phyloP scores from a whole-genome alignment of 2,797 vertebrate genomes.

The Epinephelus malabaricus region DNA sequence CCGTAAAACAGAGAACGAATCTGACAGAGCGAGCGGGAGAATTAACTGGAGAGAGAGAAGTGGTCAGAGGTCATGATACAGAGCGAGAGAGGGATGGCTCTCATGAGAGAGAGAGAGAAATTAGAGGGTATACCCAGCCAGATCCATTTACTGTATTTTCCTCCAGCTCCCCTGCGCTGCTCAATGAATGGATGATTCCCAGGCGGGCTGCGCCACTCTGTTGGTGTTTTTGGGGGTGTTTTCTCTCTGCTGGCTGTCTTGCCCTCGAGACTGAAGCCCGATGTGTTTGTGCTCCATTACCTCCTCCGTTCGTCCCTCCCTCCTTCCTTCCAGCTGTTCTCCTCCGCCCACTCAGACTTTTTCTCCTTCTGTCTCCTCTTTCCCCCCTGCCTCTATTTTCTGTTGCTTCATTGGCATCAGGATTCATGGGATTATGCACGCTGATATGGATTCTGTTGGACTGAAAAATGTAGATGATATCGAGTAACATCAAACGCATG shows the following conservation, averaged over 20 bases:
- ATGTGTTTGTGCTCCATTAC: constrained; percentile 76
- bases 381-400: neutral
- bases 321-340: constrained; percentile 60
- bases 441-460: constrained; percentile 22
- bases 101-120: constrained; percentile 14
- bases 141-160: constrained; percentile 27
- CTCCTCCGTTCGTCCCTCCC: constrained; percentile 33
- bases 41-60: constrained; percentile 33
- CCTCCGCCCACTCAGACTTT: constrained; percentile 33
- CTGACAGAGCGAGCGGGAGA: constrained; percentile 49
- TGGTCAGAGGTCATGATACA: constrained; percentile 35
- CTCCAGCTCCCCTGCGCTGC: constrained; percentile 29
- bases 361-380: constrained; percentile 13
- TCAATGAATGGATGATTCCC: constrained; percentile 54
- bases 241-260: constrained; percentile 39
- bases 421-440: constrained; percentile 18
- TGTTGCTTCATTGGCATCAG: constrained; percentile 17
- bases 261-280: constrained; percentile 48
- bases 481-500: neutral
- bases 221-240: constrained; percentile 46
- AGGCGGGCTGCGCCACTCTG: constrained; percentile 44
- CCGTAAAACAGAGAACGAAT: constrained; percentile 38
- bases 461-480: constrained; percentile 8
- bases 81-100: constrained; percentile 7
- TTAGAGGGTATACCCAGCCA: constrained; percentile 28